phyloP scores from a whole-genome alignment of 2,797 vertebrate genomes.

The Gymnothorax reevesii region DNA sequence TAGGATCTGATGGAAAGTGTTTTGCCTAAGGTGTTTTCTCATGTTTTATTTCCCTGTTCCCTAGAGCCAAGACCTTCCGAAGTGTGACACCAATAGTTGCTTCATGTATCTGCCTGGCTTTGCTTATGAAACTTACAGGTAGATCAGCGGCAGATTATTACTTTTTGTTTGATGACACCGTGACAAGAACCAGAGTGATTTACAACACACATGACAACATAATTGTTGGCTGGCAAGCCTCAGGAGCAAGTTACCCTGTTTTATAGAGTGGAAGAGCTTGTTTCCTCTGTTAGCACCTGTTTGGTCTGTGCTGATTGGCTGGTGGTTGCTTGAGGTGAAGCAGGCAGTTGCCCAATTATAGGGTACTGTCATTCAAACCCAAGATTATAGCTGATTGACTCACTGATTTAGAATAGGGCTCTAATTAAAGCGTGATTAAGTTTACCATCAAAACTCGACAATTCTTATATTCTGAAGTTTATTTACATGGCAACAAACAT shows the following conservation, averaged over 20 bases:
- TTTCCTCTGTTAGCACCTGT: conserved; percentile 69
- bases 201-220: conserved; percentile 65
- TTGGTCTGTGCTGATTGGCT: conserved; percentile 61
- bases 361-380: conserved; percentile 53
- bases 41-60: no score
- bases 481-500: conserved; percentile 17
- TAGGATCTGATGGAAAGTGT: neutral
- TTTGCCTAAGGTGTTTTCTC: neutral
- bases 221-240: conserved; percentile 64
- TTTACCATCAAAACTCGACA: neutral
- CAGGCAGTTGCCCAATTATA: conserved; percentile 55
- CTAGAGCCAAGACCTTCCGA: neutral
- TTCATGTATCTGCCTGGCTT: conserved; percentile 7
- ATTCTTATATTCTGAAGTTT: neutral
- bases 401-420: conserved; percentile 63
- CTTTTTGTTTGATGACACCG: conserved; percentile 52
- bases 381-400: conserved; percentile 56
- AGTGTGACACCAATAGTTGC: neutral
- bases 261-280: conserved; percentile 73
- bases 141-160: conserved; percentile 53
- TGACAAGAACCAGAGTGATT: conserved; percentile 65
- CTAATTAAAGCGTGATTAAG: conserved; percentile 63
- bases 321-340: conserved; percentile 50
- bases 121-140: conserved; percentile 45
- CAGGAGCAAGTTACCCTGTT: conserved; percentile 60